phyloP scores from a whole-genome alignment of 2,888 invertebrate species.

The Melieria omissa region DNA sequence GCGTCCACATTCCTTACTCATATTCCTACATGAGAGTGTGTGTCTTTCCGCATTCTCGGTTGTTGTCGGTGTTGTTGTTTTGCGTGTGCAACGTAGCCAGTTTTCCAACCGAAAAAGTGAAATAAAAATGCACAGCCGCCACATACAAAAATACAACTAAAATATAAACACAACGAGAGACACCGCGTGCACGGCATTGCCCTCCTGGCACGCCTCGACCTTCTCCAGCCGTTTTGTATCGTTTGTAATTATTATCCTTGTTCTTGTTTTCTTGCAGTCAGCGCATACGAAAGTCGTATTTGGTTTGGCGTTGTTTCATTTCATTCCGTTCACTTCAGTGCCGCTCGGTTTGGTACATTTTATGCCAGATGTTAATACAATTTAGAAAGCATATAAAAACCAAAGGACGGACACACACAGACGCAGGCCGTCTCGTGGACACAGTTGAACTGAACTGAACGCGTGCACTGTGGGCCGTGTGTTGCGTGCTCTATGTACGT shows the following conservation, averaged over 20 bases:
- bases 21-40: not conserved
- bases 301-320: not conserved
- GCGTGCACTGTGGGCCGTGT: not conserved
- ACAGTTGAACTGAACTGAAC: too few species aligned
- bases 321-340: not conserved
- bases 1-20: not conserved
- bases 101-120: too few species aligned
- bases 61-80: conserved; percentile 2
- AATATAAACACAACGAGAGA: too few species aligned
- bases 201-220: conserved; percentile 6
- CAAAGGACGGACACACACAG: not conserved
- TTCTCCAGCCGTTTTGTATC: not conserved
- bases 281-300: not conserved
- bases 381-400: conserved; percentile 10
- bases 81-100: not conserved
- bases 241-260: conserved; percentile 17
- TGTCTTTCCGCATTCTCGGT: too few species aligned
- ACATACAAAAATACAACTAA: too few species aligned
- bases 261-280: conserved; percentile 2
- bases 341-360: conserved; percentile 8
- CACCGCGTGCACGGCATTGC: conserved; percentile 11
- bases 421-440: not conserved
- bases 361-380: conserved; percentile 29
- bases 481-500: conserved; percentile 1
- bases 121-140: too few species aligned